Conservation (phyloP, 2,113 vertebrate genomes). For the Axis porcinus region DNA sequence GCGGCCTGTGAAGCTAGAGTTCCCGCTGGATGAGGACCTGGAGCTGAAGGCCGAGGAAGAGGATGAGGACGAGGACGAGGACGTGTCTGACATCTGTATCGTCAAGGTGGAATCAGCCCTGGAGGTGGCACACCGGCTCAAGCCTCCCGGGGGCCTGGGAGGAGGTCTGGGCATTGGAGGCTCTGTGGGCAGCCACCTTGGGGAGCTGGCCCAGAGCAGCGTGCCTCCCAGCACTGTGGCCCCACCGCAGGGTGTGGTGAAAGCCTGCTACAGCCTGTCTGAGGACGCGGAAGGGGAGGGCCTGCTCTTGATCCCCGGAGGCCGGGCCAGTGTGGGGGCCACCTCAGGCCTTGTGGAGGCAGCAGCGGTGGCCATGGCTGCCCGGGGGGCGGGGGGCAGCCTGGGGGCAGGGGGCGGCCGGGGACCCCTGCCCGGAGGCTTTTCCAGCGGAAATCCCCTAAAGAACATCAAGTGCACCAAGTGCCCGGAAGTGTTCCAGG, state of each 20-base stretch:
- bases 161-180: slow-evolving; percentile 54
- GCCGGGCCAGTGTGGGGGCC: slow-evolving; percentile 67
- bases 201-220: slow-evolving; percentile 61
- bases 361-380: slow-evolving; percentile 73
- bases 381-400: slow-evolving; percentile 69
- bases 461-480: slow-evolving; percentile 84
- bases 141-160: slow-evolving; percentile 71
- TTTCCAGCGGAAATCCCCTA: slow-evolving; percentile 63
- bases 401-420: slow-evolving; percentile 55
- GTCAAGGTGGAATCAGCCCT: slow-evolving; percentile 79
- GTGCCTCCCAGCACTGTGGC: slow-evolving; percentile 49
- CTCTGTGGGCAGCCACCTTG: slow-evolving; percentile 37
- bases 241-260: slow-evolving; percentile 75
- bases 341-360: slow-evolving; percentile 68
- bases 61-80: slow-evolving; percentile 76
- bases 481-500: slow-evolving; percentile 90
- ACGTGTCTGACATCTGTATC: slow-evolving; percentile 83
- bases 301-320: slow-evolving; percentile 74
- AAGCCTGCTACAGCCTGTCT: slow-evolving; percentile 78
- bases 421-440: slow-evolving; percentile 50
- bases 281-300: slow-evolving; percentile 77
- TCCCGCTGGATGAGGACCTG: slow-evolving; percentile 74
- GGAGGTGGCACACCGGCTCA: slow-evolving; percentile 74
- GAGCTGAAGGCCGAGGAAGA: slow-evolving; percentile 83
- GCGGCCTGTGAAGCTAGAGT: slow-evolving; percentile 73